Base-by-base conservation (phyloP, 2,888 invertebrate genomes). In the Nymphalis urticae region DNA sequence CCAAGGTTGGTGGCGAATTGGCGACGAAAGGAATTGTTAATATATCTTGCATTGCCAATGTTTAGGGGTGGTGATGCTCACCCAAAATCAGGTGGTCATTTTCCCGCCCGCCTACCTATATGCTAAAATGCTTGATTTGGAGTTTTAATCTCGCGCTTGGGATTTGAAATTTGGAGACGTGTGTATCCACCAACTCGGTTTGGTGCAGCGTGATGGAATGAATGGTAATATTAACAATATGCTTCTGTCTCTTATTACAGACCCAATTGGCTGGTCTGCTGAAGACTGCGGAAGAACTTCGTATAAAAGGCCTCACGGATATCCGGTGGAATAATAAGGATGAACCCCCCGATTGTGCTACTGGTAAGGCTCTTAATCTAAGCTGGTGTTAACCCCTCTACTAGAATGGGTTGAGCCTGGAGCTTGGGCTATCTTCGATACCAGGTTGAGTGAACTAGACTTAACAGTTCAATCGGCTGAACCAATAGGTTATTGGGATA, bases 261-360 rank as follows among this genome's bases (percentile, higher is more conserved):
- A 96, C 97, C 71, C 97, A 97, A 83, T 89, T 98, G 76, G 96
- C 97, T 32, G 97, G 97, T 27, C 91, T 98, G 70, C 88, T 98
- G 80, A 97, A 97, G 92, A 98, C 98, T 64, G 98, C 98, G 0
- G 98, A 98, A 87, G 97, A 97, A 85, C 93, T 98, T 27, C 95
- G 97, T 84, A 97, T 98, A 80, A 98, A 98, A 89, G 98, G 98
- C 0, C 92, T 98, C 64, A 97, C 97, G 62, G 97, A 98, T 85
- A 97, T 97, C 17, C 96, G 97, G 75, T 97, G 97, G 96, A 95
- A 96, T 77, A 95, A 95, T 70, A 92, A 92, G 77, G 90, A 92
- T 53, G 91, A 91, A 10, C 91, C 92, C 3, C 91, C 91, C 53
- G 91, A 92, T 72, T 88, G 86, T 50, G 80, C 84, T 19, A 82